These are phyloP conservation scores for Andinoacara biseriatus DNA, from an alignment of 2,113 vertebrate species.

Conservation along the genomic window DNA sequence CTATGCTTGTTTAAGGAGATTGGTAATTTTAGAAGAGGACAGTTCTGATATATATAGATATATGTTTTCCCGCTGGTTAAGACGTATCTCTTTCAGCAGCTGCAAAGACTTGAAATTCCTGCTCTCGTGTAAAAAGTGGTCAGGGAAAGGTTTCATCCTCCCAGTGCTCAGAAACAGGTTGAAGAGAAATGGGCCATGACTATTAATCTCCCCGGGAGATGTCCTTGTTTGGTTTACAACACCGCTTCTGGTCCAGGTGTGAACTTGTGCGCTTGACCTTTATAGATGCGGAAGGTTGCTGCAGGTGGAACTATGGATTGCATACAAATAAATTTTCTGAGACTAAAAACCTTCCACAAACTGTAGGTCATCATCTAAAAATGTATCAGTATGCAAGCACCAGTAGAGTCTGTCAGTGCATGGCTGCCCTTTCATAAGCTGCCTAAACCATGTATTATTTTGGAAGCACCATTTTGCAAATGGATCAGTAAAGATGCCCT, in stretches of 20 bases:
- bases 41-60: background rate
- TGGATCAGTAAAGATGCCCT: background rate
- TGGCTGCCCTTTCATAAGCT: background rate
- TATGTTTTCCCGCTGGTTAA: background rate
- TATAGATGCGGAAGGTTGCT: slow-evolving; percentile 27
- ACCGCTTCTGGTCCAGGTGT: slow-evolving; percentile 55
- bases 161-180: slow-evolving; percentile 59
- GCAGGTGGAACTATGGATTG: slow-evolving; percentile 44
- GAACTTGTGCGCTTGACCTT: slow-evolving; percentile 61
- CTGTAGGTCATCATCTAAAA: background rate
- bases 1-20: background rate
- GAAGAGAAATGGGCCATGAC: slow-evolving; percentile 64
- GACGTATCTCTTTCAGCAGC: slow-evolving; percentile 33
- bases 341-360: slow-evolving; percentile 7
- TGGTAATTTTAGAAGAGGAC: background rate
- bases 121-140: slow-evolving; percentile 46
- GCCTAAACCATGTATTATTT: background rate
- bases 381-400: background rate
- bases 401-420: background rate
- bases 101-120: slow-evolving; percentile 40
- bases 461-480: background rate
- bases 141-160: slow-evolving; percentile 43
- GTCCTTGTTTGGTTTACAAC: slow-evolving; percentile 59
- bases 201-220: slow-evolving; percentile 66
- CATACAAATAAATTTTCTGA: slow-evolving; percentile 5